A percentile compares a stretch with the other conserved stretches of the same genome.
Conservation (phyloP, 2,888 invertebrate species). For the Brachylomia viminalis region DNA sequence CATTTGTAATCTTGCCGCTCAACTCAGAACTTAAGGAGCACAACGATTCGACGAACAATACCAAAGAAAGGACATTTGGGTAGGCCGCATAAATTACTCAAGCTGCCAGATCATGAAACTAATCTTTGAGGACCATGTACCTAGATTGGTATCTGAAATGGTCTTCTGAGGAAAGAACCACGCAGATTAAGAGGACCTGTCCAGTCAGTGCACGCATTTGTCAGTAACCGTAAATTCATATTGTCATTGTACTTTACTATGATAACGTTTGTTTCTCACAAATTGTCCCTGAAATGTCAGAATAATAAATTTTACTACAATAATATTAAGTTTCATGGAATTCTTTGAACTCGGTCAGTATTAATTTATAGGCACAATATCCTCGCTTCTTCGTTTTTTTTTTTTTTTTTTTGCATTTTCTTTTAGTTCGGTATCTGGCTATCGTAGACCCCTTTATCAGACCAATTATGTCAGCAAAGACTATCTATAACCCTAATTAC, state of each 20-base stretch:
- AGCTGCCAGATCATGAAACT: too few species aligned
- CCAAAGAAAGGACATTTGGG: too few species aligned
- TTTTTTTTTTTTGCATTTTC: background rate
- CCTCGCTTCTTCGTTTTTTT: background rate
- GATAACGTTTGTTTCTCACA: background rate
- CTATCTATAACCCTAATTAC: constrained; percentile 6
- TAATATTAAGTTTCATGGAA: background rate
- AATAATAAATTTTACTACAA: background rate
- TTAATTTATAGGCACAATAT: background rate
- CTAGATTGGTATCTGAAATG: too few species aligned
- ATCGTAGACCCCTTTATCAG: background rate
- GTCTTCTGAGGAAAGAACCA: too few species aligned
- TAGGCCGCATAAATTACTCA: too few species aligned
- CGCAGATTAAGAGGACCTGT: too few species aligned
- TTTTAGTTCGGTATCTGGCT: background rate
- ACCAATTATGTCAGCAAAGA: background rate
- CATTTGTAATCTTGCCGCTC: too few species aligned
- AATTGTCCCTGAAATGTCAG: background rate
- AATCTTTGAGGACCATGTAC: too few species aligned
- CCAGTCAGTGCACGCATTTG: too few species aligned
- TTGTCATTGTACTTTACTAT: background rate
- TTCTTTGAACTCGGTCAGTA: background rate
- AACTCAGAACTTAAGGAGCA: too few species aligned
- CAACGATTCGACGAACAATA: too few species aligned
- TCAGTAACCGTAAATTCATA: too few species aligned